A percentile compares a stretch with the other conserved stretches of the same genome.
Evolutionary conservation across 2,113 vertebrate genomes (phyloP).

Genomic region (Istiophorus platypterus): DNA sequence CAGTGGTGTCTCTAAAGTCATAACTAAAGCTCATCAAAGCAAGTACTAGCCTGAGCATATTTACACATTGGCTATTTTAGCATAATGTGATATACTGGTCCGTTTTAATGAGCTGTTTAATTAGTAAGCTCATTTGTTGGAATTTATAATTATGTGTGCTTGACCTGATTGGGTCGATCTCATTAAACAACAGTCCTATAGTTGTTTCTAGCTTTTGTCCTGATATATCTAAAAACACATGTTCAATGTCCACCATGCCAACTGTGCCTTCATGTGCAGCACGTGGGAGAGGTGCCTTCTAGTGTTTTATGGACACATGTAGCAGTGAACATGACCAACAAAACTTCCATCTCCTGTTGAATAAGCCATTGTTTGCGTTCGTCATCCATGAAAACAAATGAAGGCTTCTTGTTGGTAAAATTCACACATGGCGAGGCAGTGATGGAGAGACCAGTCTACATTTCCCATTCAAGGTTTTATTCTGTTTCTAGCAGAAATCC

Average conservation of each 20-base stretch:
- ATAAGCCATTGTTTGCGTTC: background rate
- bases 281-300: background rate
- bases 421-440: background rate
- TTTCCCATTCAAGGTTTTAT: constrained; percentile 1
- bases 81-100: no score
- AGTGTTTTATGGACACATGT: background rate
- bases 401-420: background rate
- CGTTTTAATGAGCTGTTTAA: no score
- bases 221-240: background rate
- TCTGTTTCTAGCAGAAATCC: background rate
- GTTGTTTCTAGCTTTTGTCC: background rate
- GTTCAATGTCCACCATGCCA: no score
- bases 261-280: background rate
- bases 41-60: no score
- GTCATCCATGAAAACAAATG: no score
- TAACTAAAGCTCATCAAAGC: no score
- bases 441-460: background rate
- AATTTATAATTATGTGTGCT: no score
- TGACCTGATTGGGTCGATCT: no score
- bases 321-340: background rate
- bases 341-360: background rate
- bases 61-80: no score
- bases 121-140: no score
- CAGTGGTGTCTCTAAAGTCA: no score
- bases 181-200: no score